Evolutionary conservation across 2,888 invertebrate species (phyloP).

Genomic region (Apamea sordens): DNA sequence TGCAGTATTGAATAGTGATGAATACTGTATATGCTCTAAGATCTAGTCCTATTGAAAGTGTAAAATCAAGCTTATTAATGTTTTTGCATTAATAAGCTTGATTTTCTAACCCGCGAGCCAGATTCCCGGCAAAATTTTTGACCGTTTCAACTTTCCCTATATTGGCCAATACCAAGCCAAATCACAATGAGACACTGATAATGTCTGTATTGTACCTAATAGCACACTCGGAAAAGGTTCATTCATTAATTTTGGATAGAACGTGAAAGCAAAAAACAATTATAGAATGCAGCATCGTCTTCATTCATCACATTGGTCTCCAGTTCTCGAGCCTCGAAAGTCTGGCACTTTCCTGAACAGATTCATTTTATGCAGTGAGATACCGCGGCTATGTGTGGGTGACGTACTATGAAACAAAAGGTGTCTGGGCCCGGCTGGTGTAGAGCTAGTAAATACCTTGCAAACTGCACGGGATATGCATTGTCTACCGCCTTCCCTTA

Average conservation of each 20-base stretch:
- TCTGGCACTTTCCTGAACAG: constrained; percentile 34
- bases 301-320: constrained; percentile 23
- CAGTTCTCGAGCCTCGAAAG: constrained; percentile 21
- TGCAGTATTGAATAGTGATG: not conserved
- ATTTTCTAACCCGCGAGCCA: not conserved
- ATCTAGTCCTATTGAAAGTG: not conserved
- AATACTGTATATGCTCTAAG: not conserved
- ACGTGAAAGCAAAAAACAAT: not conserved
- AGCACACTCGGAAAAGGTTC: not conserved
- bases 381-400: constrained; percentile 51
- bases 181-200: not conserved
- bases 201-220: not conserved
- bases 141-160: not conserved
- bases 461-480: constrained; percentile 71
- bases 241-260: not conserved
- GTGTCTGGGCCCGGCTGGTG: constrained; percentile 70
- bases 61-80: too few species aligned
- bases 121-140: not conserved
- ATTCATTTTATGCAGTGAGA: constrained; percentile 53
- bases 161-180: not conserved
- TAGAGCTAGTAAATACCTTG: constrained; percentile 66
- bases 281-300: constrained; percentile 8
- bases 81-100: not conserved
- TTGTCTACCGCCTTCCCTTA: constrained; percentile 79
- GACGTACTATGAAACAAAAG: constrained; percentile 73